Evolutionary conservation across 1,140 invertebrate species (phyloP).

Genomic region (fruit fly (Drosophila melanogaster)): DNA sequence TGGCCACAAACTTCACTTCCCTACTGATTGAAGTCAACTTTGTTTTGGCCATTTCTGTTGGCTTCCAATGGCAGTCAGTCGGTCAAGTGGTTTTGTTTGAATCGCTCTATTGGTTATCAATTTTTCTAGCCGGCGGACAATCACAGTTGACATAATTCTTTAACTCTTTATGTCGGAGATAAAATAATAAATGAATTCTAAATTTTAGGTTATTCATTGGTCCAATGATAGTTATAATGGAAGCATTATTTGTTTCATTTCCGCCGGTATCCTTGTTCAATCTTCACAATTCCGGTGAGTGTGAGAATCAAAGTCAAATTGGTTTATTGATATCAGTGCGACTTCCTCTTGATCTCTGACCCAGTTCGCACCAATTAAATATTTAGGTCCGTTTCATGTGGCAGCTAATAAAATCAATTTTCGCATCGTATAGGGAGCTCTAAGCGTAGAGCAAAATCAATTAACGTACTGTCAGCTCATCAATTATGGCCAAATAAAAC

Average conservation of each 20-base stretch:
- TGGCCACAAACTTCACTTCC: conserved; percentile 42
- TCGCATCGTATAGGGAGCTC: conserved; percentile 31
- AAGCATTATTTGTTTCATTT: too few species aligned
- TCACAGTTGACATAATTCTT: not conserved
- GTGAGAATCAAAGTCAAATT: too few species aligned
- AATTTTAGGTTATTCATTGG: too few species aligned
- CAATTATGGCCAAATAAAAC: conserved; percentile 52
- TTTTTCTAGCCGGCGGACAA: conserved; percentile 17
- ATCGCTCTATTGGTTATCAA: conserved; percentile 28
- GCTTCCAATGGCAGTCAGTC: conserved; percentile 39
- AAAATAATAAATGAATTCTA: too few species aligned
- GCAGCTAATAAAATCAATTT: conserved; percentile 73
- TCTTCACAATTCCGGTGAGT: too few species aligned
- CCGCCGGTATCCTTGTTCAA: too few species aligned
- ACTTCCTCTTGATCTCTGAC: conserved; percentile 8
- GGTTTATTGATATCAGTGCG: too few species aligned
- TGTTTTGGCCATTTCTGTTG: conserved; percentile 25
- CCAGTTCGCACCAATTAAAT: conserved; percentile 56
- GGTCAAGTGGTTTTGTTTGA: conserved; percentile 30
- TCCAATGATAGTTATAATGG: too few species aligned
- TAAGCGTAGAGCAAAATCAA: conserved; percentile 66
- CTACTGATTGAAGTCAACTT: conserved; percentile 50
- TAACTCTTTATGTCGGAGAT: too few species aligned
- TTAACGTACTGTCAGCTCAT: conserved; percentile 72
- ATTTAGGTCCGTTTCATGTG: conserved; percentile 52